These are phyloP conservation scores for Bombylius major DNA, from an alignment of 2,888 invertebrate genomes.

Conservation along the genomic window DNA sequence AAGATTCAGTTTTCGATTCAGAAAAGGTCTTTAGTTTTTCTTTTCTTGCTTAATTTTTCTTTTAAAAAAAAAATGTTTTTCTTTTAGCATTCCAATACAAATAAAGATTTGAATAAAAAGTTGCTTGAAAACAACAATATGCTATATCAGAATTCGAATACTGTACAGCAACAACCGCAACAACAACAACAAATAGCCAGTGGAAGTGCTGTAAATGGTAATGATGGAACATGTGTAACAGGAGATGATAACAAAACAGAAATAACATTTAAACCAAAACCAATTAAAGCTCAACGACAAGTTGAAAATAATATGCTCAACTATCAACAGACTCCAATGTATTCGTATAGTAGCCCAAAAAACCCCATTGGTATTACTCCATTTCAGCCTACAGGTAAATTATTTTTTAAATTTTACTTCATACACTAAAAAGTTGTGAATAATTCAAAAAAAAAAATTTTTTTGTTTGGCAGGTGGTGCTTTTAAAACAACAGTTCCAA, in stretches of 20 bases:
- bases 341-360: constrained; percentile 53
- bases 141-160: constrained; percentile 5
- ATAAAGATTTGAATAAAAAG: constrained; percentile 4
- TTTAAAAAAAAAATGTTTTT: neutral
- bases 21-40: constrained; percentile 10
- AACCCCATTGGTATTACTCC: constrained; percentile 75
- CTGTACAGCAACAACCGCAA: constrained; percentile 2
- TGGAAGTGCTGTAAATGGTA: constrained; percentile 1
- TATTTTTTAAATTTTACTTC: neutral
- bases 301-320: constrained; percentile 38
- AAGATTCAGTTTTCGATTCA: constrained; percentile 46
- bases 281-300: constrained; percentile 62
- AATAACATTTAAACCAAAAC: constrained; percentile 76
- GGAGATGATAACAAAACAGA: constrained; percentile 42
- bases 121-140: constrained; percentile 14
- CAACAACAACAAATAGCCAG: constrained; percentile 7
- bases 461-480: constrained; percentile 52
- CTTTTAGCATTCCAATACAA: constrained; percentile 11
- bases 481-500: constrained; percentile 70
- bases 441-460: neutral
- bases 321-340: constrained; percentile 33
- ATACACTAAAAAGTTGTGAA: neutral
- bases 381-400: constrained; percentile 68
- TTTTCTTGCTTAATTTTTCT: too few relatives aligned
- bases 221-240: constrained; percentile 4